Evolutionary conservation across 1,140 invertebrate genomes (phyloP).

Genomic region (Drosophila subobscura): DNA sequence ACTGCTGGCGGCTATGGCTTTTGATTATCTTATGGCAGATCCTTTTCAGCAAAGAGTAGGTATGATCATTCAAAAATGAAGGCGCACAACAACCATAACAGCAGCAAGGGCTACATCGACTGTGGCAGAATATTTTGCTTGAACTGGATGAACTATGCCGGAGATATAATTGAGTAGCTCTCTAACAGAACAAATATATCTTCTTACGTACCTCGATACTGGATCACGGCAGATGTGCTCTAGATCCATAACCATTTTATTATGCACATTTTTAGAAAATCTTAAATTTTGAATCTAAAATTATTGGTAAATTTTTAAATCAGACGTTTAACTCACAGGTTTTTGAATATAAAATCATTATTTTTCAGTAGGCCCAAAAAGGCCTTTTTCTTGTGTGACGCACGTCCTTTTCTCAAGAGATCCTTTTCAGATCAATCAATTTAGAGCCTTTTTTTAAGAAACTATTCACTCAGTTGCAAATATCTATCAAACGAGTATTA

Average conservation of each 20-base stretch:
- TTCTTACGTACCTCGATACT: conserved; percentile 44
- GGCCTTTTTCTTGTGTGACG: too few species aligned
- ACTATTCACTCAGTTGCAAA: too few species aligned
- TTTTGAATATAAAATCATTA: too few species aligned
- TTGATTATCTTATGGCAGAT: conserved; percentile 67
- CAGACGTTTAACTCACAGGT: conserved; percentile 4
- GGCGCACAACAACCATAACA: conserved; percentile 33
- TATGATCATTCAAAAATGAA: conserved; percentile 42
- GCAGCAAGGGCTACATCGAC: conserved; percentile 41
- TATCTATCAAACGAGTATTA: too few species aligned
- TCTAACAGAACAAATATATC: neutral
- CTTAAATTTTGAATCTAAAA: conserved; percentile 36
- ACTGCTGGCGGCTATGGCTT: conserved; percentile 48
- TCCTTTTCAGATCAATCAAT: too few species aligned
- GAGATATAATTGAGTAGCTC: neutral
- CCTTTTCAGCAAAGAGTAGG: conserved; percentile 58
- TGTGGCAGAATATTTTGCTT: conserved; percentile 55
- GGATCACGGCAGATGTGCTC: conserved; percentile 43
- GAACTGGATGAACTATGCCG: conserved; percentile 52
- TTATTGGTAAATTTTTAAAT: conserved; percentile 1
- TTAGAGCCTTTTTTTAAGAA: too few species aligned
- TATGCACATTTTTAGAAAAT: conserved; percentile 41
- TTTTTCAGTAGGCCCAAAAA: too few species aligned
- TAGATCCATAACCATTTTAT: conserved; percentile 53
- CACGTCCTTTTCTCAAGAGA: too few species aligned